Conservation (phyloP, 2,797 vertebrate species). For the Tragelaphus oryx region DNA sequence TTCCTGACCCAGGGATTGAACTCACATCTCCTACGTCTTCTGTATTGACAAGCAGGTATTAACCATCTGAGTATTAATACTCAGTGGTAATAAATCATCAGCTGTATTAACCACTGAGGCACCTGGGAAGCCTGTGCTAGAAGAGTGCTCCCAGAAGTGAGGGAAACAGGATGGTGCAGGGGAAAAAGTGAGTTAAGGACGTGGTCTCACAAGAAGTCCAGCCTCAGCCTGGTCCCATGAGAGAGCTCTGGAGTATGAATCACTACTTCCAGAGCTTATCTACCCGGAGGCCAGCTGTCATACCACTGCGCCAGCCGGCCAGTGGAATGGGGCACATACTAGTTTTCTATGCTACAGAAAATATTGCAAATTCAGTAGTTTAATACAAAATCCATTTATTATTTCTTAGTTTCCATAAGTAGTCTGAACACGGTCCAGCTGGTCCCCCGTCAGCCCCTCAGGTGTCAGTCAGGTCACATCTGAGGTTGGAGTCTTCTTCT, state of each 20-base stretch:
- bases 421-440: not conserved
- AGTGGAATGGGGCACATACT: not conserved
- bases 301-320: not conserved
- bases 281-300: not conserved
- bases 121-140: not conserved
- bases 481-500: not conserved
- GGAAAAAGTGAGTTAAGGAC: not conserved
- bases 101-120: not conserved
- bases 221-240: not conserved
- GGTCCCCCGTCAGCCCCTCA: not conserved
- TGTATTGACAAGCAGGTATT: not conserved
- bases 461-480: not conserved
- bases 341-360: not conserved
- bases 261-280: not conserved
- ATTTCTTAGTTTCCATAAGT: not conserved
- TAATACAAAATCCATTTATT: not conserved
- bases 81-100: no score
- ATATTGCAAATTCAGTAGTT: not conserved
- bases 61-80: no score
- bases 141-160: not conserved
- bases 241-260: not conserved
- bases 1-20: not conserved
- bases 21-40: not conserved
- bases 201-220: not conserved
- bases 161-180: not conserved